phyloP scores from a whole-genome alignment of 2,797 vertebrate species.

The Bovichtus diacanthus region DNA sequence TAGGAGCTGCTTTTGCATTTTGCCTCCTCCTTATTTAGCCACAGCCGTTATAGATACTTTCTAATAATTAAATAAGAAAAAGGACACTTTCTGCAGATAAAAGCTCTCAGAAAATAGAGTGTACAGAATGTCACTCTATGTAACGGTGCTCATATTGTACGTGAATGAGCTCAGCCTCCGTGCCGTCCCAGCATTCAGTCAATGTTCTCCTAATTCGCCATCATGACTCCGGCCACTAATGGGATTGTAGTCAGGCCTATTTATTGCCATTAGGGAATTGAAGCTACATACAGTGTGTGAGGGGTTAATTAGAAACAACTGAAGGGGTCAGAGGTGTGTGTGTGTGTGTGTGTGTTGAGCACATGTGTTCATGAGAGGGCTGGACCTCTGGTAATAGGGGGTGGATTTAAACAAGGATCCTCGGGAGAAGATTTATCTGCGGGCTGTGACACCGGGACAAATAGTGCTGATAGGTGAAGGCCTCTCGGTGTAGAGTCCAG shows the following conservation, averaged over 20 bases:
- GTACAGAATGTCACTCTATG: not conserved
- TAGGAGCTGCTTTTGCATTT: conserved; percentile 59
- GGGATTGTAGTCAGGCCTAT: conserved; percentile 85
- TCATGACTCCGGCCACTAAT: conserved; percentile 85
- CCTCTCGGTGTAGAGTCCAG: conserved; percentile 89
- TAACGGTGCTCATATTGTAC: not conserved
- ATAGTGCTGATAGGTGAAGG: conserved; percentile 95
- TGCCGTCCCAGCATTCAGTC: conserved; percentile 44
- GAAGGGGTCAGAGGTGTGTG: conserved; percentile 86
- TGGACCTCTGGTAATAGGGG: conserved; percentile 90
- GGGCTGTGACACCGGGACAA: conserved; percentile 91
- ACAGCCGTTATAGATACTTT: not conserved
- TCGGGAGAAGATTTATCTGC: conserved; percentile 96
- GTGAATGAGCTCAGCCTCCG: conserved; percentile 9
- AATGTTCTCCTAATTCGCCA: conserved; percentile 76
- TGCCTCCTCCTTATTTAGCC: conserved; percentile 25
- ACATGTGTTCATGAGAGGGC: conserved; percentile 86
- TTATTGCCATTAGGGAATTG: conserved; percentile 88
- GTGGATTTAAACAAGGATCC: conserved; percentile 85
- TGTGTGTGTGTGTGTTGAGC: conserved; percentile 33
- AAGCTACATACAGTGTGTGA: conserved; percentile 87
- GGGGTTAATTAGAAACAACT: conserved; percentile 97
- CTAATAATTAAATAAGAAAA: not conserved
- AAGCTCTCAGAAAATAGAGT: not conserved
- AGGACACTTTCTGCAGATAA: not conserved